These are phyloP conservation scores for Punctoribates punctum DNA, from an alignment of 2,888 invertebrate genomes.

Conservation along the genomic window DNA sequence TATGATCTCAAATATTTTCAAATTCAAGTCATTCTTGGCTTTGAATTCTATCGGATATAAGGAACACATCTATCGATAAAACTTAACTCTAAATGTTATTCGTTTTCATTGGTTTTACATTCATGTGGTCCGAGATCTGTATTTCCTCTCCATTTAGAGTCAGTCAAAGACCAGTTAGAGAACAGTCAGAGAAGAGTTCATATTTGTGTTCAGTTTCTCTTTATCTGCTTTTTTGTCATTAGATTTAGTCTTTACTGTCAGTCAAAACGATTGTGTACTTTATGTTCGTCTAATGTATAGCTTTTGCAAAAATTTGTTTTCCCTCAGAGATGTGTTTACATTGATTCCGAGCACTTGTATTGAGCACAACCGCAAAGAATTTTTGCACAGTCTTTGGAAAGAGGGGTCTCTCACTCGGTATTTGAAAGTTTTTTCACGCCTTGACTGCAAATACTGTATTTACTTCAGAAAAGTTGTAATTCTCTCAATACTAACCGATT, in stretches of 20 bases:
- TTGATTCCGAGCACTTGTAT: neutral
- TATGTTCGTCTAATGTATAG: constrained; percentile 31
- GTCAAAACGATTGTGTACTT: constrained; percentile 29
- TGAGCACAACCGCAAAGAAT: constrained; percentile 18
- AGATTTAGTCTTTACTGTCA: constrained; percentile 20
- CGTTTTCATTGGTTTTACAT: no score
- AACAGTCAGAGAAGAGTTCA: no score
- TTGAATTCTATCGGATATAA: no score
- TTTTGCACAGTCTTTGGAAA: neutral
- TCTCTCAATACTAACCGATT: constrained; percentile 8
- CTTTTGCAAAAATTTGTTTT: constrained; percentile 35
- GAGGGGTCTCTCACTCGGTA: neutral
- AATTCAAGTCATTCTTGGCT: neutral
- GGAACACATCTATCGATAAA: no score
- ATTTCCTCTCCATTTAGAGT: no score
- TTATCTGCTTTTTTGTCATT: neutral
- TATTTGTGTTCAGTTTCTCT: no score
- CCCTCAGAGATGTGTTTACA: constrained; percentile 19
- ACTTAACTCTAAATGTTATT: no score
- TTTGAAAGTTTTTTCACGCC: constrained; percentile 28
- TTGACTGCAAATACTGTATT: constrained; percentile 4
- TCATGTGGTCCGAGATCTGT: no score
- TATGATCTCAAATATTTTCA: neutral
- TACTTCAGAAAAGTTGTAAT: constrained; percentile 15
- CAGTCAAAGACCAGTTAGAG: no score